phyloP scores from a whole-genome alignment of 37 sponge, comb jelly and placozoan species.

The Lycopodina hypogea region DNA sequence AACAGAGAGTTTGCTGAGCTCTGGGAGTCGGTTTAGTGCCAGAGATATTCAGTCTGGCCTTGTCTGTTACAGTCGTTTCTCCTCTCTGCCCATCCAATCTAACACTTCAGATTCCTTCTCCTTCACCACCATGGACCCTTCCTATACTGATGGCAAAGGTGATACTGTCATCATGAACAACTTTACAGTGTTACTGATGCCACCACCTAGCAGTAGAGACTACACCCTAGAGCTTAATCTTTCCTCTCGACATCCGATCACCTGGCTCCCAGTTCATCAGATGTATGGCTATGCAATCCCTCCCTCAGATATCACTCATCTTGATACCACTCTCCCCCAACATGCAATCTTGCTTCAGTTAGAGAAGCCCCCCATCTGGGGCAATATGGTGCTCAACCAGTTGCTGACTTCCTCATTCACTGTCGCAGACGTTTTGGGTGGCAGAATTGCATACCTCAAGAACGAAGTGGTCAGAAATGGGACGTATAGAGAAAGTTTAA shows the following conservation, averaged over 20 bases:
- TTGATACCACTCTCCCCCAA: conserved; percentile 3
- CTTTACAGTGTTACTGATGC: neutral
- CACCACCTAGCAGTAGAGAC: neutral
- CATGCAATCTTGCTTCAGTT: conserved; percentile 3
- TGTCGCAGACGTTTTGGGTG: conserved; percentile 6
- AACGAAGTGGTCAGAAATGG: neutral
- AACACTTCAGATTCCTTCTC: conserved; percentile 16
- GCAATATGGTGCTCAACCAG: neutral
- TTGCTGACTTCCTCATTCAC: neutral
- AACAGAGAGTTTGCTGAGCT: conserved; percentile 2
- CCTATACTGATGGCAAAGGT: neutral
- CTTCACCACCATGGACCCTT: neutral
- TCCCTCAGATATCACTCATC: neutral
- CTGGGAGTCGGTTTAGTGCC: conserved; percentile 23
- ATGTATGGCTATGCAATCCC: conserved; percentile 12
- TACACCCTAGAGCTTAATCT: conserved; percentile 11
- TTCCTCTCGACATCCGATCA: conserved; percentile 1
- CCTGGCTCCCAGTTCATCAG: neutral
- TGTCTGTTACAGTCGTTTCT: conserved; percentile 10
- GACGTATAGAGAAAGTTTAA: neutral
- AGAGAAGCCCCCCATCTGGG: neutral
- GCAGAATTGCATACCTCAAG: conserved; percentile 8
- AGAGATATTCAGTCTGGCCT: conserved; percentile 25
- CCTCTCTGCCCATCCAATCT: neutral
- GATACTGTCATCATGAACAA: neutral